Evolutionary conservation across 92 coral and sea anemone genomes (phyloP).

Genomic region (Epizoanthus ramosus): DNA sequence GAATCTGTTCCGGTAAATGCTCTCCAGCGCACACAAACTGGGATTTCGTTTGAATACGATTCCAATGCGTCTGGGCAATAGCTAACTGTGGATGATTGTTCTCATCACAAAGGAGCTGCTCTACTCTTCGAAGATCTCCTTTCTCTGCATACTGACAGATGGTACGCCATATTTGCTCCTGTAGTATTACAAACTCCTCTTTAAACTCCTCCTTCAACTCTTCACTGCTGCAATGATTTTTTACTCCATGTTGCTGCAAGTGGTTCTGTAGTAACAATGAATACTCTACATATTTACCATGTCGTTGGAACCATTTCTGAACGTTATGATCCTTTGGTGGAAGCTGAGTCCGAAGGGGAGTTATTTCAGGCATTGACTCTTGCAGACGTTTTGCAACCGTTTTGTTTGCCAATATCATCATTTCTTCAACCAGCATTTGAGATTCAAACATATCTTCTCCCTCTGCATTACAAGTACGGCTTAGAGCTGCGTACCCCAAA

Average conservation of each 20-base stretch:
- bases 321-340: conserved; percentile 69
- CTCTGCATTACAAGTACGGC: conserved; percentile 39
- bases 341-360: conserved; percentile 70
- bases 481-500: conserved; percentile 54
- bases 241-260: conserved; percentile 11
- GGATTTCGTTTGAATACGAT: conserved; percentile 56
- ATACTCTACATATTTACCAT: conserved; percentile 37
- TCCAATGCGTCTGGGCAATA: conserved; percentile 63
- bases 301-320: conserved; percentile 48
- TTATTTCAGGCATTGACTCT: conserved; percentile 26
- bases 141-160: conserved; percentile 31
- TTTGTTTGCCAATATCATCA: conserved; percentile 76
- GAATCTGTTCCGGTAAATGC: not conserved
- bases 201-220: conserved; percentile 10
- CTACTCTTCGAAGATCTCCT: conserved; percentile 38
- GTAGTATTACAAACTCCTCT: conserved; percentile 30
- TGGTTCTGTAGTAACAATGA: conserved; percentile 47
- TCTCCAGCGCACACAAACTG: conserved; percentile 58
- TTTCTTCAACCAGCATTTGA: conserved; percentile 73
- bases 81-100: conserved; percentile 67
- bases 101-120: conserved; percentile 58
- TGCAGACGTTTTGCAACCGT: conserved; percentile 56
- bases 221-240: not conserved
- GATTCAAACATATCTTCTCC: conserved; percentile 50
- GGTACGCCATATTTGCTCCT: conserved; percentile 51